Evolutionary conservation across 1,140 invertebrate species (phyloP).

Genomic region (Stegodyphus mimosarum): DNA sequence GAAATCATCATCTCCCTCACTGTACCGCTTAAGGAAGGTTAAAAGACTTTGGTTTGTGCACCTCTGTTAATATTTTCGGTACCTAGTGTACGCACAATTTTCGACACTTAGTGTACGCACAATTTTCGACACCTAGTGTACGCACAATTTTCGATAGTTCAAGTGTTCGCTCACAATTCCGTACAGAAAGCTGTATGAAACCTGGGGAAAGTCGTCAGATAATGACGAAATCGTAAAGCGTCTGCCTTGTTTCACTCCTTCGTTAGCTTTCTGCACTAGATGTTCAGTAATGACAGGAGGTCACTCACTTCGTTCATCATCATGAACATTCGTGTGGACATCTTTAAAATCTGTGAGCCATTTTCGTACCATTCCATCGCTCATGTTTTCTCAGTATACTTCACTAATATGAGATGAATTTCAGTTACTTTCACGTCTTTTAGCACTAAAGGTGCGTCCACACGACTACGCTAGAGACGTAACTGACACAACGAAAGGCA

Average conservation of each 20-base stretch:
- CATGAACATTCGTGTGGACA: background rate
- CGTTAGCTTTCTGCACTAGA: background rate
- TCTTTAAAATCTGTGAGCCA: background rate
- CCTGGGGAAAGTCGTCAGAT: background rate
- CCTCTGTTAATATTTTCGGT: background rate
- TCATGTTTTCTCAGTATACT: background rate
- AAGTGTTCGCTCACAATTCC: background rate
- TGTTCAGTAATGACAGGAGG: background rate
- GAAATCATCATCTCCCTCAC: background rate
- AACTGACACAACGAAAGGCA: too few species aligned
- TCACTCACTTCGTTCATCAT: background rate
- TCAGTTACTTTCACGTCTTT: too few species aligned
- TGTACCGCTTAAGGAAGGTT: background rate
- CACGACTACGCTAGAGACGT: too few species aligned
- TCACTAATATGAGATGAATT: background rate
- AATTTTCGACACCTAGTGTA: too few species aligned
- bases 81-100: background rate
- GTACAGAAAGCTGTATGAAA: background rate
- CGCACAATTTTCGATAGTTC: too few species aligned
- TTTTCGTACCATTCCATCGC: background rate
- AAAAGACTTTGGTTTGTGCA: background rate
- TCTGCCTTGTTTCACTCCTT: background rate
- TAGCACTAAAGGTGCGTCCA: too few species aligned
- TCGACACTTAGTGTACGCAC: too few species aligned
- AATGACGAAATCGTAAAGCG: background rate